phyloP scores from a whole-genome alignment of 2,888 invertebrate species.

The Cataglyphis cursor region DNA sequence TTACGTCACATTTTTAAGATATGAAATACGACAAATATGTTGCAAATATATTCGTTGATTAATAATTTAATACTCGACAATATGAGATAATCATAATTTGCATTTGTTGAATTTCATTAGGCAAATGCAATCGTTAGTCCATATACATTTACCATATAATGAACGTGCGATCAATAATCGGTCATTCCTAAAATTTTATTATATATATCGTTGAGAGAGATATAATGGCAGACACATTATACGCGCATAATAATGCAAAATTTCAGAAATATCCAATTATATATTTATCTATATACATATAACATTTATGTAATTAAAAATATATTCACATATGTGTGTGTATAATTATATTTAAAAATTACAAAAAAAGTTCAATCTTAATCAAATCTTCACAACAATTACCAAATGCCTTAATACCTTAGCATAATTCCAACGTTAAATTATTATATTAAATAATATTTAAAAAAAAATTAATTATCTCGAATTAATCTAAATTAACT shows the following conservation, averaged over 20 bases:
- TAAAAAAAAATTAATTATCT: background rate
- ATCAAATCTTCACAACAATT: background rate
- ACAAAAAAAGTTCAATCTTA: background rate
- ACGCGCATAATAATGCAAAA: background rate
- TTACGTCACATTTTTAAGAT: background rate
- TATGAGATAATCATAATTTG: constrained; percentile 29
- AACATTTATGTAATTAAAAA: background rate
- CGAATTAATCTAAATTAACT: constrained; percentile 14
- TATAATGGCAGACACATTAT: constrained; percentile 1
- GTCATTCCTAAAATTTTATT: constrained; percentile 45
- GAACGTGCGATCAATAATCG: constrained; percentile 12
- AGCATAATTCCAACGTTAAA: background rate
- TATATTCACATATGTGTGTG: background rate
- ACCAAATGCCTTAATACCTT: background rate
- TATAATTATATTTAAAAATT: background rate
- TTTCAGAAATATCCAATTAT: background rate
- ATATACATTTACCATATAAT: constrained; percentile 45
- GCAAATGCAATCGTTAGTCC: constrained; percentile 32
- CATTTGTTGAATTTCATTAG: constrained; percentile 46
- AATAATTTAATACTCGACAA: constrained; percentile 27
- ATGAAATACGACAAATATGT: background rate
- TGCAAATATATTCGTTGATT: constrained; percentile 8
- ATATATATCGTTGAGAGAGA: constrained; percentile 16
- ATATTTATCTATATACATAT: background rate
- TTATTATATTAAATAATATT: background rate